phyloP scores from a whole-genome alignment of 2,797 vertebrate genomes.

The Cuculus canorus region DNA sequence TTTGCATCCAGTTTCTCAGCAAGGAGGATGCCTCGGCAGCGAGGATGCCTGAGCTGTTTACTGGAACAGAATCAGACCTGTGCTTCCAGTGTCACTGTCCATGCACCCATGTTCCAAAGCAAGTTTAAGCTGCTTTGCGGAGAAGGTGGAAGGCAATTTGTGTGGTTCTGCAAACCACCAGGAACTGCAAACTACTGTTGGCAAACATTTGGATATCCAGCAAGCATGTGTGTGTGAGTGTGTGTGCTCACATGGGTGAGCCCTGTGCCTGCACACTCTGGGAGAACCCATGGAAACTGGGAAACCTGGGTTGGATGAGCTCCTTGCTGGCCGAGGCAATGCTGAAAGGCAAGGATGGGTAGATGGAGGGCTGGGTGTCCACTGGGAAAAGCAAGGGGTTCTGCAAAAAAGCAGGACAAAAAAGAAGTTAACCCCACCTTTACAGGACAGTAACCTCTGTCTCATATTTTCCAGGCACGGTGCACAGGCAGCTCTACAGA shows the following conservation, averaged over 20 bases:
- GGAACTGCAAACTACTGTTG: not conserved
- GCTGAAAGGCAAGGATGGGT: not conserved
- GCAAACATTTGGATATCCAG: not conserved
- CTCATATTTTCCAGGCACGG: constrained; percentile 43
- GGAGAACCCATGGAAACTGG: not conserved
- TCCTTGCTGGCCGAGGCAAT: not conserved
- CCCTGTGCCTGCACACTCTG: not conserved
- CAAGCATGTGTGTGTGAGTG: not conserved
- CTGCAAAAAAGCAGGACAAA: not conserved
- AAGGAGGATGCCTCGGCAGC: not conserved
- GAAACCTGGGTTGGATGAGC: rapidly evolving
- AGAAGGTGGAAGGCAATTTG: not conserved
- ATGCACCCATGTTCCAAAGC: not conserved
- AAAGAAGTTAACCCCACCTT: not conserved
- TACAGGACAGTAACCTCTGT: not conserved
- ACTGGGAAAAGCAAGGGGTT: not conserved
- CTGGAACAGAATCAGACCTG: not conserved
- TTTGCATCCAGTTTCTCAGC: not conserved
- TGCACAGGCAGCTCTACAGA: constrained; percentile 30
- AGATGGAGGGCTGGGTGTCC: not conserved
- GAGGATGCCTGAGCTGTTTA: not conserved
- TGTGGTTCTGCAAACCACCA: not conserved
- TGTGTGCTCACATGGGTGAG: not conserved
- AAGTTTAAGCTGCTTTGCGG: not conserved
- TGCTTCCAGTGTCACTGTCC: not conserved